Base-by-base conservation (phyloP, 2,888 invertebrate genomes). In the Melanchra persicariae region DNA sequence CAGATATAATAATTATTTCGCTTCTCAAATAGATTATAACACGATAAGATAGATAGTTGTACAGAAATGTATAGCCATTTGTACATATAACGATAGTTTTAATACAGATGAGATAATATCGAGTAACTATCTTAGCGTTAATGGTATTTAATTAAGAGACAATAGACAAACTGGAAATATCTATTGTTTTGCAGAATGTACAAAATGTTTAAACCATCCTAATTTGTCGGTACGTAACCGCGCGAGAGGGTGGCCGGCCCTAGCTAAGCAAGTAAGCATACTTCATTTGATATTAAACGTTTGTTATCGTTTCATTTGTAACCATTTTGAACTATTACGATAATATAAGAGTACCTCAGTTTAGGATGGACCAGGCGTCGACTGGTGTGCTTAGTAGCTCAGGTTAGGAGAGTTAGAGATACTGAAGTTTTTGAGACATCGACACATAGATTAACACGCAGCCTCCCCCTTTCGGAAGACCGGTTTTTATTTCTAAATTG, bases 331-430 rank as follows among this genome's bases (percentile, higher is more conserved):
- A 95, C 93, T 95, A 95, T 95, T 95, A 94, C 93, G 89, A 93
- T 94, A 94, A 87, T 92, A 93, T 94, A 95, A 92, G 93, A 91
- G 91, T 94, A 95, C 93, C 95, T 96, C 95, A 94, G 95, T 94
- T 95, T 94, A 95, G 94, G 95, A 95, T 94, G 94, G 95, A 95
- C 95, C 95, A 95, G 94, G 95, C 95, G 95, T 95, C 95, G 95
- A 95, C 95, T 95, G 95, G 95, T 95, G 92, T 93, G 92, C 92
- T 91, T 91, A 92, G 91, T 91, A 87, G 91, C 93, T 92, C 89
- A 93, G 93, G 93, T 94, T 93, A 94, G 92, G 92, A 91, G 86
- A 92, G 87, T 88, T 85, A 87, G 90, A 92, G 91, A 93, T 91
- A 94, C 90, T 90, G 88, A 91, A 91, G 89, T 90, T 90, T 91